Evolutionary conservation across 2,888 invertebrate species (phyloP).

Genomic region (Phengaris arion): DNA sequence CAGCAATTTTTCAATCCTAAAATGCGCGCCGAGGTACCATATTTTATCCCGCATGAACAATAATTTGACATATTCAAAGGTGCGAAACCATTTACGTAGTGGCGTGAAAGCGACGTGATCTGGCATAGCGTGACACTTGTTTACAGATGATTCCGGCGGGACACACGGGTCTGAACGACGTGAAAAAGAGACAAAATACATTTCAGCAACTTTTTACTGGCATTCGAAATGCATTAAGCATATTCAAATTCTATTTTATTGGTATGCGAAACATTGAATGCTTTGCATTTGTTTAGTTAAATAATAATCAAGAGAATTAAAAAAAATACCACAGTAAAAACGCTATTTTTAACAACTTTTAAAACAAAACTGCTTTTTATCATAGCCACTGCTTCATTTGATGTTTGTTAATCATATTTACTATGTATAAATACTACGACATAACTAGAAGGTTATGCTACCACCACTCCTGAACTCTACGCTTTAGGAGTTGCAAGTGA

Average conservation of each 20-base stretch:
- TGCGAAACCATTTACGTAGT: neutral
- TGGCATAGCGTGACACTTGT: conserved; percentile 19
- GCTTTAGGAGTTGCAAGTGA: no score
- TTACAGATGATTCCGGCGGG: conserved; percentile 15
- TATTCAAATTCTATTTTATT: conserved; percentile 1
- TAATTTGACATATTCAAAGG: conserved; percentile 15
- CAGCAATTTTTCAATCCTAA: neutral
- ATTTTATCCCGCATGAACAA: neutral
- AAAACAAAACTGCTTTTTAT: neutral
- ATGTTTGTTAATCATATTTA: neutral
- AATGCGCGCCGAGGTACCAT: neutral
- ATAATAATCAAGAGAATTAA: neutral
- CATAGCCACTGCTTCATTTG: neutral
- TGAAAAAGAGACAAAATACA: neutral
- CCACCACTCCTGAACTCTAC: no score
- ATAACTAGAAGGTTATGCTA: no score
- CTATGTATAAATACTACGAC: no score
- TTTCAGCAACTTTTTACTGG: neutral
- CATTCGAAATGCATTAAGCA: neutral
- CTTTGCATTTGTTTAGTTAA: neutral
- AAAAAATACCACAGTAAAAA: neutral
- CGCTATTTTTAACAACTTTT: neutral
- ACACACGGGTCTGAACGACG: neutral
- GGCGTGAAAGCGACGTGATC: conserved; percentile 21
- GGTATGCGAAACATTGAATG: neutral